Evolutionary conservation across 2,797 vertebrate species (phyloP).

Genomic region (Avahi laniger): DNA sequence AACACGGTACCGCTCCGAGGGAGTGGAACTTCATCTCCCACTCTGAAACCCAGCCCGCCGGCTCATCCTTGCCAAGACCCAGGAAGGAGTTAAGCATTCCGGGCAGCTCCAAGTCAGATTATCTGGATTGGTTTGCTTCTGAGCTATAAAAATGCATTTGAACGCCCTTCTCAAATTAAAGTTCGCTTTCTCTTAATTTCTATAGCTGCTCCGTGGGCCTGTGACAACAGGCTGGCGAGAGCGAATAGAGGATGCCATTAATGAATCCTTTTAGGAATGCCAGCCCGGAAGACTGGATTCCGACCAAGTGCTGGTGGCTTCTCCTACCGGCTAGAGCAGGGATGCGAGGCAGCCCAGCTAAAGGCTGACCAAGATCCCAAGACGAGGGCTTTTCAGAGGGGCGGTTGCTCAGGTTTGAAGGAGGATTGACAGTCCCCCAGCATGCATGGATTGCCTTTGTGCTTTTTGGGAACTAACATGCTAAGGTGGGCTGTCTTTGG

Average conservation of each 20-base stretch:
- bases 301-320: not conserved
- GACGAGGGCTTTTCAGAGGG: not conserved
- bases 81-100: constrained; percentile 50
- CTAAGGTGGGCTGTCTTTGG: not conserved
- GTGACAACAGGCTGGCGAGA: not conserved
- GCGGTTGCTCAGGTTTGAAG: not conserved
- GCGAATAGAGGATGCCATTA: constrained; percentile 6
- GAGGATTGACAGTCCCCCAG: not conserved
- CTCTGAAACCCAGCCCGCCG: constrained; percentile 28
- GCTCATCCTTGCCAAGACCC: constrained; percentile 12
- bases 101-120: not conserved
- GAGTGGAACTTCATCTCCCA: not conserved
- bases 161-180: constrained; percentile 53
- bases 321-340: not conserved
- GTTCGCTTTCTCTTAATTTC: constrained; percentile 62
- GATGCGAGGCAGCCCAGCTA: not conserved
- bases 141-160: not conserved
- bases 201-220: not conserved
- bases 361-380: not conserved
- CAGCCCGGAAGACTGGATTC: constrained; percentile 7
- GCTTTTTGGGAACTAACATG: not conserved
- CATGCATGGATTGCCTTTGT: not conserved
- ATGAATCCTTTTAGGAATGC: constrained; percentile 55
- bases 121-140: constrained; percentile 53
- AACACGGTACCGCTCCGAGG: not conserved